phyloP scores from a whole-genome alignment of 1,140 invertebrate species.

The Venustaconcha ellipsiformis region DNA sequence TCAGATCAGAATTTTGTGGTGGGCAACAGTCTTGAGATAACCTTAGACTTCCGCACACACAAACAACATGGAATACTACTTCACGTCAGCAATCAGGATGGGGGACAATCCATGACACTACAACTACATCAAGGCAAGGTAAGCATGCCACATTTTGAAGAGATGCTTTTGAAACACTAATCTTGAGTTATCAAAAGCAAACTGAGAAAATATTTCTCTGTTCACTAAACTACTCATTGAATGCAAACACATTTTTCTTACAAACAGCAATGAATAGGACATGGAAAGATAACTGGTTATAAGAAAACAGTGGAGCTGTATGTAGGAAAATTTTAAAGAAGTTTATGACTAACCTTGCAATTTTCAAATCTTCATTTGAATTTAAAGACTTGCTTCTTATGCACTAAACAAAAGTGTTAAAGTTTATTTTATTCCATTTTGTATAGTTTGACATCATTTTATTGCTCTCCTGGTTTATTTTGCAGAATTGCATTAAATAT shows the following conservation, averaged over 20 bases:
- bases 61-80: slow-evolving; percentile 85
- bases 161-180: neutral
- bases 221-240: neutral
- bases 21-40: slow-evolving; percentile 78
- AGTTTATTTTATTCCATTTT: too few species aligned
- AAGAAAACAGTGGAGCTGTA: neutral
- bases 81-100: slow-evolving; percentile 76
- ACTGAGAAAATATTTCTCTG: neutral
- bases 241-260: neutral
- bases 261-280: neutral
- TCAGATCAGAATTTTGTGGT: slow-evolving; percentile 66
- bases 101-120: slow-evolving; percentile 79
- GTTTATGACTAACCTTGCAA: too few species aligned
- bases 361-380: too few species aligned
- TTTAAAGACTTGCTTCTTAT: too few species aligned
- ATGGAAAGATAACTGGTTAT: neutral
- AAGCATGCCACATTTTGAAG: slow-evolving; percentile 4
- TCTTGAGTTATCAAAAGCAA: neutral
- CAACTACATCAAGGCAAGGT: slow-evolving; percentile 83
- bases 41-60: slow-evolving; percentile 86
- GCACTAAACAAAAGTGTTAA: too few species aligned
- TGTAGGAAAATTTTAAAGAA: too few species aligned
- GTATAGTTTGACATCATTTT: too few species aligned
- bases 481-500: too few species aligned
- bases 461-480: too few species aligned